Conservation (phyloP, 1,140 invertebrate genomes). For the Harpegnathos saltator region DNA sequence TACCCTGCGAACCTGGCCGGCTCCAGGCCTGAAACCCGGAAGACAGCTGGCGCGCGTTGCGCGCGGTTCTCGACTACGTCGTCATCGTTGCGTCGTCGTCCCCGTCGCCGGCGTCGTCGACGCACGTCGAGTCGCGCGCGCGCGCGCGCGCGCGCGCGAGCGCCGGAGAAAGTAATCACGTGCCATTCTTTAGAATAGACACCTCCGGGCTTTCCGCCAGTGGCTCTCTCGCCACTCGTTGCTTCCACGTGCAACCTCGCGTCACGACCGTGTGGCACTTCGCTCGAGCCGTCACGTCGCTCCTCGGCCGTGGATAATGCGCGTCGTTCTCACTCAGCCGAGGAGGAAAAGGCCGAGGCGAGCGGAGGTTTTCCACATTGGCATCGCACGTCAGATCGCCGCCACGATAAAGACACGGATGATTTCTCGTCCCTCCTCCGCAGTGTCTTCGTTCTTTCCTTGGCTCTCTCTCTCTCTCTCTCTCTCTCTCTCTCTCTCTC, state of each 20-base stretch:
- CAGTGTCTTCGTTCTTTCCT: too few relatives aligned
- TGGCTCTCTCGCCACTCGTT: conserved; percentile 29
- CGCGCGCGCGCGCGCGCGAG: conserved; percentile 17
- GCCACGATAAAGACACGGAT: too few relatives aligned
- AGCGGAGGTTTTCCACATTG: too few relatives aligned
- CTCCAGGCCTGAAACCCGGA: conserved; percentile 51
- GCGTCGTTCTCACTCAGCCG: too few relatives aligned
- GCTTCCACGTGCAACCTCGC: neutral
- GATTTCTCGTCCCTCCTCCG: too few relatives aligned
- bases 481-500: too few relatives aligned
- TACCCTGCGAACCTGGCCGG: conserved; percentile 21
- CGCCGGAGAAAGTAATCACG: conserved; percentile 60
- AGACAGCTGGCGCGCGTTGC: conserved; percentile 53
- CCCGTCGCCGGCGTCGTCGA: conserved; percentile 36
- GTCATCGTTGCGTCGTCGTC: conserved; percentile 55
- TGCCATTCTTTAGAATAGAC: conserved; percentile 54
- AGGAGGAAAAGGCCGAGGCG: too few relatives aligned
- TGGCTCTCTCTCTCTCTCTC: too few relatives aligned
- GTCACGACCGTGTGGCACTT: neutral
- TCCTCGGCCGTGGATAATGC: too few relatives aligned
- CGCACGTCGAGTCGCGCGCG: conserved; percentile 18
- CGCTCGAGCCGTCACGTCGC: neutral
- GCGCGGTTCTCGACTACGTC: conserved; percentile 42
- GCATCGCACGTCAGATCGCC: too few relatives aligned
- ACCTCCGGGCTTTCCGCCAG: conserved; percentile 51